These are phyloP conservation scores for Rhogogaster chlorosoma DNA, from an alignment of 2,888 invertebrate genomes.

Conservation along the genomic window DNA sequence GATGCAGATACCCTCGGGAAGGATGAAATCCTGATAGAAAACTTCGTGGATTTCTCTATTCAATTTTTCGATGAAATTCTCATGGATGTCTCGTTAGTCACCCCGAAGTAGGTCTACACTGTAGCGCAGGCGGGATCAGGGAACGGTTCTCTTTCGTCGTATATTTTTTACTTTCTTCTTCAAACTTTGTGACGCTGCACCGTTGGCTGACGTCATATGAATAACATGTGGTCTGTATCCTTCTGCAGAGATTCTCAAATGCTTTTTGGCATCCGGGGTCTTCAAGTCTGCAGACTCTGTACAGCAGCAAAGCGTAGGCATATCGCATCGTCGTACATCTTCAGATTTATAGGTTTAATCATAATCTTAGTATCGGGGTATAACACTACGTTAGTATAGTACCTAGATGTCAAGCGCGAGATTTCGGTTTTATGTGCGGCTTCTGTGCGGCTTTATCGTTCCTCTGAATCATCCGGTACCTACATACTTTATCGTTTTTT, in stretches of 20 bases:
- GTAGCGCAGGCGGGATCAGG: too few species aligned
- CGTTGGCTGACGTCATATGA: constrained; percentile 60
- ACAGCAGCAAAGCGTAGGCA: background rate
- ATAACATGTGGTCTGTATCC: constrained; percentile 64
- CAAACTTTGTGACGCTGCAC: constrained; percentile 55
- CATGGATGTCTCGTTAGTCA: background rate
- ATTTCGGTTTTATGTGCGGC: constrained; percentile 19
- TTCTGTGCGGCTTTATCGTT: constrained; percentile 8
- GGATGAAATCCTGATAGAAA: too few species aligned
- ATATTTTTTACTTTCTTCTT: constrained; percentile 56
- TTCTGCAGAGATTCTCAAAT: constrained; percentile 61
- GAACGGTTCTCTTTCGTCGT: background rate
- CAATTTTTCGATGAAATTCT: background rate
- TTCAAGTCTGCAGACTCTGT: background rate
- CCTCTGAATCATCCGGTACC: constrained; percentile 21
- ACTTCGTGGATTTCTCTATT: background rate
- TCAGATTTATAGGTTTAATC: background rate
- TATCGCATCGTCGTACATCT: background rate
- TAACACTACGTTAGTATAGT: background rate
- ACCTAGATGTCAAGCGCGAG: constrained; percentile 7
- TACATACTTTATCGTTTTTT: background rate
- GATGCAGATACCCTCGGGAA: too few species aligned
- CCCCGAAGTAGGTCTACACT: background rate
- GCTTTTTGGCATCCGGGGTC: constrained; percentile 6
- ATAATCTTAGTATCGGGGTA: background rate